These are phyloP conservation scores for Rhinopithecus roxellana DNA, from an alignment of 2,113 vertebrate species.

Conservation along the genomic window DNA sequence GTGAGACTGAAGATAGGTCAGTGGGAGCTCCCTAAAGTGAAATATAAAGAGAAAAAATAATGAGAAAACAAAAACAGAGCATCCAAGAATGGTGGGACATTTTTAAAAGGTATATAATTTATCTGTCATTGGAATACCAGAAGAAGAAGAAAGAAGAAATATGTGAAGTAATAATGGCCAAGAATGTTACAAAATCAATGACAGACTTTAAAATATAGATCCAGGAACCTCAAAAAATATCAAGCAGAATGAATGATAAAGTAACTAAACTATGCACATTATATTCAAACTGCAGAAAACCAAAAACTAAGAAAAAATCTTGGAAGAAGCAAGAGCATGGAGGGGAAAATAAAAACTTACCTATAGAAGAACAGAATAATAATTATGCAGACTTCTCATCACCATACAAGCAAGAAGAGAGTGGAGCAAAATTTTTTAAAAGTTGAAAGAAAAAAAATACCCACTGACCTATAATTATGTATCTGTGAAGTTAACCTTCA, in stretches of 20 bases:
- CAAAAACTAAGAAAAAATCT: not conserved
- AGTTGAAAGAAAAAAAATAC: not conserved
- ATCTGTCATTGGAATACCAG: not conserved
- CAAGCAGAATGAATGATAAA: not conserved
- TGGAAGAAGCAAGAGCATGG: not conserved
- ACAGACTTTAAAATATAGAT: not conserved
- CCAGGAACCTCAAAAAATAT: not conserved
- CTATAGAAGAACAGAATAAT: not conserved
- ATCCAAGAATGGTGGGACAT: not conserved
- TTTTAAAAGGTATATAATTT: not conserved
- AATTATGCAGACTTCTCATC: constrained; percentile 27
- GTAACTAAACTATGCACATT: not conserved
- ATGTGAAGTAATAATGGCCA: not conserved
- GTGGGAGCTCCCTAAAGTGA: not conserved
- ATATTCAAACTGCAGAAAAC: not conserved
- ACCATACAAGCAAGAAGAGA: not conserved
- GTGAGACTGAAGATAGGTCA: not conserved
- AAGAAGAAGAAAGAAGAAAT: not conserved
- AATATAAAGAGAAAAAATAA: not conserved
- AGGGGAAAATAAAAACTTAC: not conserved
- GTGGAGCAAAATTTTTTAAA: not conserved
- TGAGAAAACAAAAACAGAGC: not conserved
- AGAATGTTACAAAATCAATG: not conserved
- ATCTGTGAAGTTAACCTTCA: not conserved
- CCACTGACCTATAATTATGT: not conserved